A percentile compares a stretch with the other conserved stretches of the same genome.
Conservation (phyloP, 2,888 invertebrate genomes). For the Mystacides longicornis region DNA sequence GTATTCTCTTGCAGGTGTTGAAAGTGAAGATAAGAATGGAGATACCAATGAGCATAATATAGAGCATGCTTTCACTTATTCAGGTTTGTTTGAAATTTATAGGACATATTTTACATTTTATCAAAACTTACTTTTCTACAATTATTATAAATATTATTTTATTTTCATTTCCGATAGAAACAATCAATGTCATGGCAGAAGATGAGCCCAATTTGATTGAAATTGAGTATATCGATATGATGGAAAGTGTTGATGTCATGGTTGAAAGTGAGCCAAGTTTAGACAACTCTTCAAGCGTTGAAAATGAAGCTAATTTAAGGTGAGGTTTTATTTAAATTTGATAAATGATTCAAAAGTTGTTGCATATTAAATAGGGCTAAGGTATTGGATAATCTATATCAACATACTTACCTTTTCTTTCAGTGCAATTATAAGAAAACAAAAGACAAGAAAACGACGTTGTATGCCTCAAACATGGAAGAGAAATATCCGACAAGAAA, state of each 20-base stretch:
- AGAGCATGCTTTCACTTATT: not conserved
- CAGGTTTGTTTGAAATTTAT: no score
- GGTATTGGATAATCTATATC: not conserved
- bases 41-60: not conserved
- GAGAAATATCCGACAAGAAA: not conserved
- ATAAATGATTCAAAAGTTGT: not conserved
- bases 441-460: not conserved
- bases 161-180: not conserved
- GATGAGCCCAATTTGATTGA: no score
- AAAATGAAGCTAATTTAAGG: not conserved
- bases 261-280: no score
- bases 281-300: not conserved
- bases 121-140: not conserved
- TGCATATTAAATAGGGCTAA: not conserved
- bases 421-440: not conserved
- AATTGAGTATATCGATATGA: no score
- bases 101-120: not conserved
- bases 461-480: not conserved
- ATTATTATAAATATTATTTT: not conserved
- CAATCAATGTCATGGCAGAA: not conserved
- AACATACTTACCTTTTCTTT: not conserved
- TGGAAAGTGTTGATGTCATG: no score
- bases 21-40: no score
- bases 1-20: no score
- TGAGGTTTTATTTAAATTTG: not conserved